Evolutionary conservation across 64 coral and sea anemone species (phyloP).

Genomic region (Porites lutea): DNA sequence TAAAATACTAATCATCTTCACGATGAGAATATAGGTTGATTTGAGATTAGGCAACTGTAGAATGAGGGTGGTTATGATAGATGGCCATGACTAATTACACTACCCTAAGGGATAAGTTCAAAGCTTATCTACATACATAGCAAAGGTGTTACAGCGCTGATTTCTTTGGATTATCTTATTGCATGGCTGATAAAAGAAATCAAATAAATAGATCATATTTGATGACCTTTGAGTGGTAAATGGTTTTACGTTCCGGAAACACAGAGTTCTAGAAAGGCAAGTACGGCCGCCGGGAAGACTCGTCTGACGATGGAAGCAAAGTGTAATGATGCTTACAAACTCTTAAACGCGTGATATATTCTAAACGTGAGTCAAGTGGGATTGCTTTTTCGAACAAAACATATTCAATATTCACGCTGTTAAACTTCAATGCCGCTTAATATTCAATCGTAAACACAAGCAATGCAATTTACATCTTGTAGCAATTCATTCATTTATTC

Average conservation of each 20-base stretch:
- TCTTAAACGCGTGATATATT: not conserved
- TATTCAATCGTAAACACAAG: not conserved
- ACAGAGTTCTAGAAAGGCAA: not conserved
- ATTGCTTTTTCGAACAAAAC: not conserved
- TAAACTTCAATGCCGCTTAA: not conserved
- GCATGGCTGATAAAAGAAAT: slow-evolving; percentile 6
- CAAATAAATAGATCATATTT: slow-evolving; percentile 18
- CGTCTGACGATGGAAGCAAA: not conserved
- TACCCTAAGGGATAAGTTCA: not conserved
- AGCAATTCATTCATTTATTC: too few relatives aligned
- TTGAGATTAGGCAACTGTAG: too few relatives aligned
- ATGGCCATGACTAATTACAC: too few relatives aligned
- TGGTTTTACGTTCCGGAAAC: not conserved
- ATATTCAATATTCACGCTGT: not conserved
- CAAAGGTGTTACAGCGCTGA: not conserved
- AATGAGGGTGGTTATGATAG: too few relatives aligned
- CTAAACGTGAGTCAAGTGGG: not conserved
- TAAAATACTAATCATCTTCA: not conserved
- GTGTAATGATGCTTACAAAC: not conserved
- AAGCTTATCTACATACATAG: not conserved
- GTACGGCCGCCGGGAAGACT: not conserved
- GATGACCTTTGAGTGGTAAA: slow-evolving; percentile 29
- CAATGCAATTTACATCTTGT: not conserved
- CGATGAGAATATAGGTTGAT: too few relatives aligned
- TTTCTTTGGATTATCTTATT: not conserved